Conservation (phyloP, 2,113 vertebrate species). For the Oryzias javanicus region DNA sequence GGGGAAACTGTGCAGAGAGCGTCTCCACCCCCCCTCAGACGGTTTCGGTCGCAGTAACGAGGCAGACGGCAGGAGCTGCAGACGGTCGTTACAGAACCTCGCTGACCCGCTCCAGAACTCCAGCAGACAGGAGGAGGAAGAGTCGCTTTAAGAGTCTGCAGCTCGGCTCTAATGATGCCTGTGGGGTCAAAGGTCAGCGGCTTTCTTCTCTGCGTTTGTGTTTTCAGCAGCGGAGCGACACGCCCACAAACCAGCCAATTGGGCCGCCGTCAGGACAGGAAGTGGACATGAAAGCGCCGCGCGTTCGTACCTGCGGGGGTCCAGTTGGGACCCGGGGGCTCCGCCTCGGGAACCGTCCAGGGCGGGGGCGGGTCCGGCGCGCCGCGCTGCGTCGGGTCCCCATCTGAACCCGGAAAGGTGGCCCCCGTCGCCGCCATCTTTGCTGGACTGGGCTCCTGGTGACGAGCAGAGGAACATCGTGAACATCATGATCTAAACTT, state of each 20-base stretch:
- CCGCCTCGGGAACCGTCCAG: constrained; percentile 41
- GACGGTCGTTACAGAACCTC: no score
- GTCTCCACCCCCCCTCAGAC: no score
- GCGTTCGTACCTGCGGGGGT: constrained; percentile 50
- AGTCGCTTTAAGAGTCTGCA: background rate
- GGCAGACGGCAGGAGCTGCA: no score
- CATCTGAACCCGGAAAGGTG: constrained; percentile 7
- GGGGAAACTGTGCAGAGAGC: no score
- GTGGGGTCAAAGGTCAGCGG: constrained; percentile 20
- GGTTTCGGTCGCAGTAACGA: no score
- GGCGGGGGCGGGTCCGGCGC: constrained; percentile 24
- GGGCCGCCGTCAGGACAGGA: background rate
- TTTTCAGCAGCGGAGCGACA: constrained; percentile 52
- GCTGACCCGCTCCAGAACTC: constrained; percentile 1
- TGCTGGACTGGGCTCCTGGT: constrained; percentile 68
- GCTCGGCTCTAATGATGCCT: constrained; percentile 36
- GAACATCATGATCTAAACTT: no score
- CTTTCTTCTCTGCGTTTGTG: background rate
- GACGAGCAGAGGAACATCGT: background rate
- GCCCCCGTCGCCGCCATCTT: constrained; percentile 64
- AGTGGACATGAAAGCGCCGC: constrained; percentile 21
- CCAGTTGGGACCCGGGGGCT: constrained; percentile 15
- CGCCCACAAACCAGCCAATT: constrained; percentile 42
- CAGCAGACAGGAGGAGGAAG: background rate
- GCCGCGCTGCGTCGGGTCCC: constrained; percentile 35